Evolutionary conservation across 2,113 vertebrate genomes (phyloP).

Genomic region (Hemichromis elongatus): DNA sequence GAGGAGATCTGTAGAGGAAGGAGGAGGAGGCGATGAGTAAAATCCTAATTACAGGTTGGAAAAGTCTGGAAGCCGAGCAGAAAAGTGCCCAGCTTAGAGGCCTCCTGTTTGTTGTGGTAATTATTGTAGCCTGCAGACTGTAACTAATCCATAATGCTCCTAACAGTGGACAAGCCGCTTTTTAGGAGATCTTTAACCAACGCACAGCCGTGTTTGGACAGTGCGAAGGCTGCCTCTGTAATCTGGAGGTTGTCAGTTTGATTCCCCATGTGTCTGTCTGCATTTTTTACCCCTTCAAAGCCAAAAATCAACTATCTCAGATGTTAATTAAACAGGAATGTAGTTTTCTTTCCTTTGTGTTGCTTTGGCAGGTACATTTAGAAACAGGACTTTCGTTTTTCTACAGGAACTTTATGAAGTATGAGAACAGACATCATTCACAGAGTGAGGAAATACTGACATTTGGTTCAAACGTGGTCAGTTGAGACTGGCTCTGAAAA

Average conservation of each 20-base stretch:
- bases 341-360: not conserved
- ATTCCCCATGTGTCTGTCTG: not conserved
- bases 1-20: not conserved
- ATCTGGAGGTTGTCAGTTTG: not conserved
- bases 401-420: not conserved
- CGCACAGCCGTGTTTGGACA: not conserved
- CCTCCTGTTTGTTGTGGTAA: slow-evolving; percentile 49
- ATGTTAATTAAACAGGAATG: not conserved
- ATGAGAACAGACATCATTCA: not conserved
- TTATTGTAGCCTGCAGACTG: slow-evolving; percentile 46
- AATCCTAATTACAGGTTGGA: slow-evolving; percentile 39
- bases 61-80: slow-evolving; percentile 18
- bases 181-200: slow-evolving; percentile 19
- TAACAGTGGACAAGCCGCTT: slow-evolving; percentile 31
- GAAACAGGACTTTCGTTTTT: not conserved
- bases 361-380: not conserved
- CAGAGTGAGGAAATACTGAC: not conserved
- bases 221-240: not conserved
- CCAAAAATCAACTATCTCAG: not conserved
- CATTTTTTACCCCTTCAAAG: not conserved
- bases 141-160: slow-evolving; percentile 50
- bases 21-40: not conserved
- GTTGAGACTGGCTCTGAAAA: not conserved
- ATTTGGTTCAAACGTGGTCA: not conserved
- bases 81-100: not conserved